Percentiles rank a stretch among this genome's conserved stretches.
These are phyloP conservation scores for Salminus brasiliensis DNA, from an alignment of 2,113 vertebrate genomes.

Conservation along the genomic window DNA sequence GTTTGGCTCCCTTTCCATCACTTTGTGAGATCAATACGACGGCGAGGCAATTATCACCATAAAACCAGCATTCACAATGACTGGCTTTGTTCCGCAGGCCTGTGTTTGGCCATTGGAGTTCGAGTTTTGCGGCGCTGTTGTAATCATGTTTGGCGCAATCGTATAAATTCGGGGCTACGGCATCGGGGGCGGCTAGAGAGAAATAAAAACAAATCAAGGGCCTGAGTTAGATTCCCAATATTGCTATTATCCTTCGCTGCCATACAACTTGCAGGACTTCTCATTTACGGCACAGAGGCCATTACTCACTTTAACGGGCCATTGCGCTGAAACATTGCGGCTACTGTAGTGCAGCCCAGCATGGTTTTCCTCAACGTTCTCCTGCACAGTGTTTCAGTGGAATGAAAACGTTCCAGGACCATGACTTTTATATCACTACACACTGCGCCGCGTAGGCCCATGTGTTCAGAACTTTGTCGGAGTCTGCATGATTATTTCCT, in stretches of 20 bases:
- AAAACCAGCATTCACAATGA: conserved; percentile 70
- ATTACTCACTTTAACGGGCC: conserved; percentile 44
- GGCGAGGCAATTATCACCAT: conserved; percentile 72
- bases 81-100: conserved; percentile 70
- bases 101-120: conserved; percentile 62
- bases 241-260: conserved; percentile 43
- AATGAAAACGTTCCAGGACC: conserved; percentile 16
- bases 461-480: neutral
- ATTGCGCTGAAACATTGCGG: conserved; percentile 34
- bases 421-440: conserved; percentile 4
- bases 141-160: conserved; percentile 70
- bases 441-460: neutral
- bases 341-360: conserved; percentile 12
- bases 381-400: conserved; percentile 2
- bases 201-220: conserved; percentile 32
- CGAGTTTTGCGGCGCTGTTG: conserved; percentile 53
- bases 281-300: conserved; percentile 23
- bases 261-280: conserved; percentile 37
- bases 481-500: conserved; percentile 12
- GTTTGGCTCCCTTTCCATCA: conserved; percentile 54
- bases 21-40: conserved; percentile 65
- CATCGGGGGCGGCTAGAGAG: conserved; percentile 36
- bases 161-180: conserved; percentile 69
- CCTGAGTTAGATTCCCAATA: conserved; percentile 31
- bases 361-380: neutral